Base-by-base conservation (phyloP, 2,113 vertebrate genomes). In the Acrocephalus arundinaceus region DNA sequence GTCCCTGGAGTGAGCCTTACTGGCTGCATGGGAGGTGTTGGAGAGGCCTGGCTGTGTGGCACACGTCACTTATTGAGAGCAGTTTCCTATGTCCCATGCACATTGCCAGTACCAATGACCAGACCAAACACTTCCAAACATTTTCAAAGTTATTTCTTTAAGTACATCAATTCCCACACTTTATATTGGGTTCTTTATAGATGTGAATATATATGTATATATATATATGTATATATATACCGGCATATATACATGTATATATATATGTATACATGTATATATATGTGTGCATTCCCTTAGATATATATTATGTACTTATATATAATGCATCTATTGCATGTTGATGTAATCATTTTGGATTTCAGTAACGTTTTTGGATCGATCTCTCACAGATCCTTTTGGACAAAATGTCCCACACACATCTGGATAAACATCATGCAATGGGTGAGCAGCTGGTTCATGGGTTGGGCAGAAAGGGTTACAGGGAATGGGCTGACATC, bases 381-480 rank as follows among this genome's bases (percentile, higher is more conserved):
- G 2, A 1, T 55, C 21, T 70, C 22, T 55, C 25, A 27, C 21
- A 75, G 54, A 46, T 68, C 20, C 24, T 89, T 61, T 7, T 68
- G n/a, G 20, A 61, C 6, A 75, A 45, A 46, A 61, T n/a, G 15
- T 39, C 46, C 33, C 46, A 45, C 37, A 39, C 24, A n/a, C 12
- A 33, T 3, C 19, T 74, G 33, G 45, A 74, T 52, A 59, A 74
- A 66, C 27, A 16, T 59, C 19, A 12, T 59, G 28, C 7, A 12
- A 5, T 52, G 19, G 8, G 15, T 51, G 27, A 67, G 68, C 33
- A 59, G 1, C 28, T 59, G 61, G 59, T 11, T 74, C 61, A 28
- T 0, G 0, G 28, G 19, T 45, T 0, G 0, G 54, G 19, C 23
- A 59, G 15, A 39, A 24, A 74, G 52, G 13, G 28, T 74, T 46